These are phyloP conservation scores for Parazoanthus darwini DNA, from an alignment of 92 coral and sea anemone species.

Conservation along the genomic window DNA sequence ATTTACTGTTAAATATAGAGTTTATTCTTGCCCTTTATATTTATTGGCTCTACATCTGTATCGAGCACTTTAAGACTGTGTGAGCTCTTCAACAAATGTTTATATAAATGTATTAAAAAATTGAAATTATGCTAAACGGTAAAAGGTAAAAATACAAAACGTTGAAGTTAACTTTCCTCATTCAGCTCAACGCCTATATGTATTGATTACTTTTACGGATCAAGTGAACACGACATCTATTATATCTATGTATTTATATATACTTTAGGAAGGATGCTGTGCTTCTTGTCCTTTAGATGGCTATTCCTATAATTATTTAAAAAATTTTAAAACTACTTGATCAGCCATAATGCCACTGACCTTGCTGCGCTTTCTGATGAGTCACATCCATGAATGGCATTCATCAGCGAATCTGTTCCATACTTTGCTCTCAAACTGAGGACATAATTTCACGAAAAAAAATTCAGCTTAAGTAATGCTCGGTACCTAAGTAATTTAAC, in stretches of 20 bases:
- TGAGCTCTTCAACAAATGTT: no score
- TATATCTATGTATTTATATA: no score
- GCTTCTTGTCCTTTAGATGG: neutral
- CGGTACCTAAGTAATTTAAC: neutral
- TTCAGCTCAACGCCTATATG: no score
- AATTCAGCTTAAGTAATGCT: neutral
- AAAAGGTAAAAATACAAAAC: no score
- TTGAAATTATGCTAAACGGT: no score
- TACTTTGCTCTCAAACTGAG: slow-evolving; percentile 91
- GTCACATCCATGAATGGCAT: slow-evolving; percentile 98
- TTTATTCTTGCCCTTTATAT: neutral
- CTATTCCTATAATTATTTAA: no score
- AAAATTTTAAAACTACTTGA: neutral
- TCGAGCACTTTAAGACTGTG: no score
- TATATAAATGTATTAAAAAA: no score
- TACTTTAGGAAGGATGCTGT: neutral
- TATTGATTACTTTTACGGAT: no score
- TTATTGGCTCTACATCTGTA: no score
- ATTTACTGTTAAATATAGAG: neutral
- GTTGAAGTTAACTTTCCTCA: no score
- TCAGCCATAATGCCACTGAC: slow-evolving; percentile 38
- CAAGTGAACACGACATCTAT: no score
- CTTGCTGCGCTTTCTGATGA: slow-evolving; percentile 98
- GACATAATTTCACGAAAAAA: neutral
- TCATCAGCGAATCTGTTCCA: slow-evolving; percentile 96